Evolutionary conservation across 53 echinoderm and acorn worm genomes (phyloP), one percentile per base, ranked within the genome.

Genomic region (Zoroaster sp.): DNA sequence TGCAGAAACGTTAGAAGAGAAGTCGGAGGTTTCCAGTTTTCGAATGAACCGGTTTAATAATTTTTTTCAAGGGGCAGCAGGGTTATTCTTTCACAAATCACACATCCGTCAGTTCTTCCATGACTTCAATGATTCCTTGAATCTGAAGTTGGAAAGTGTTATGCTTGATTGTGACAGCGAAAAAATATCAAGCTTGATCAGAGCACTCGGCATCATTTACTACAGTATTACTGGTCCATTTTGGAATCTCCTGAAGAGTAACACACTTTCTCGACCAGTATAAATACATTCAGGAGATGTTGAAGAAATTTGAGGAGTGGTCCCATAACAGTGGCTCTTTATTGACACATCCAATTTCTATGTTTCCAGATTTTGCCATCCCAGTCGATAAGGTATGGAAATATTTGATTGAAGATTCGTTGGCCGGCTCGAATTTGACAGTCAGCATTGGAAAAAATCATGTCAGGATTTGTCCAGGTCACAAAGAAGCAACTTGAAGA

Each of bases 11-110:
- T 35, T 90, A 32, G 55, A 40, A 38, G 74, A 37, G 83, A 83
- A 90, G 30, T 90, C 83, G 0, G 28, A 73, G n/a, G 17, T 90
- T 15, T 70, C 90, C 35, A 83, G 73, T 41, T 90, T 90, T 74
- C 46, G 90, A 52, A 90, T 90, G 90, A 90, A 90, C 51, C 28
- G 90, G 12, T 90, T 90, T 43, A 90, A 90, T 63, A 83, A 90
- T 55, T 83, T 90, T 71, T 90, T 90, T 66, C 28, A 73, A 52
- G 90, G 90, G 34, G 90, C 83, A 32, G 83, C 73, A 42, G 83
- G 83, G 41, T 69, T 90, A 39, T 90, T 73, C 42, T 83, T 53
- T 73, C 90, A 90, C 36, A 49, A 72, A 14, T 9, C 46, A 30
- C 73, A 90, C 66, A 90, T 83, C 18, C 53, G 39, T 40, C n/a